Evolutionary conservation across 2,888 invertebrate species (phyloP).

Genomic region (Bembecia ichneumoniformis): DNA sequence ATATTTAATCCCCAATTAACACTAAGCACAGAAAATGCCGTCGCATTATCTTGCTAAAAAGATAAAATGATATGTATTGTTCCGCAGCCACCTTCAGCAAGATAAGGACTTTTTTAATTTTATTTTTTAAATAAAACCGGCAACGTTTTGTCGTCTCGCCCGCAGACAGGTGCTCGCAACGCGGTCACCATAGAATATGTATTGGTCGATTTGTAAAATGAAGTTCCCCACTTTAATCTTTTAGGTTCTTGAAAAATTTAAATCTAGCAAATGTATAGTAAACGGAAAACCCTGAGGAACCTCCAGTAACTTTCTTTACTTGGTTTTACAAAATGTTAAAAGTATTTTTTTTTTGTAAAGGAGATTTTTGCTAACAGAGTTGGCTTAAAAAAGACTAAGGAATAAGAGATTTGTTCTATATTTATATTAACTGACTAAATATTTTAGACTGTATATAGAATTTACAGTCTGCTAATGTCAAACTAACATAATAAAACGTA

Average conservation of each 20-base stretch:
- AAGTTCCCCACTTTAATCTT: background rate
- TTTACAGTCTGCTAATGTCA: no score
- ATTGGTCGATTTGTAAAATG: background rate
- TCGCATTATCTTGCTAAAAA: slow-evolving; percentile 26
- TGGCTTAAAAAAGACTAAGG: no score
- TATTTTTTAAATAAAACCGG: slow-evolving; percentile 12
- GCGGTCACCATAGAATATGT: background rate
- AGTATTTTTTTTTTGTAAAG: no score
- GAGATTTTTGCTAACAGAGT: no score
- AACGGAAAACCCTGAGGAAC: no score
- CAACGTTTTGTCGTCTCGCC: slow-evolving; percentile 34
- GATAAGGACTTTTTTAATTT: slow-evolving; percentile 31
- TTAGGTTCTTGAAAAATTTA: background rate
- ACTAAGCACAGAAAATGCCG: slow-evolving; percentile 28
- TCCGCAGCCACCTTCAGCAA: slow-evolving; percentile 20
- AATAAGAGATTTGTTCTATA: no score
- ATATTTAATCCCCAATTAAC: slow-evolving; percentile 50
- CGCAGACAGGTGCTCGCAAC: slow-evolving; percentile 41
- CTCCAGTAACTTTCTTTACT: no score
- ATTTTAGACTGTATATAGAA: no score
- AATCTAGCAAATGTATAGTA: background rate
- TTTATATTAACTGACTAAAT: no score
- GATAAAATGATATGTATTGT: slow-evolving; percentile 49
- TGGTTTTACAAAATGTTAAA: no score
- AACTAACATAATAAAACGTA: no score